Conservation (phyloP, 2,797 vertebrate species). For the Danio choprae region DNA sequence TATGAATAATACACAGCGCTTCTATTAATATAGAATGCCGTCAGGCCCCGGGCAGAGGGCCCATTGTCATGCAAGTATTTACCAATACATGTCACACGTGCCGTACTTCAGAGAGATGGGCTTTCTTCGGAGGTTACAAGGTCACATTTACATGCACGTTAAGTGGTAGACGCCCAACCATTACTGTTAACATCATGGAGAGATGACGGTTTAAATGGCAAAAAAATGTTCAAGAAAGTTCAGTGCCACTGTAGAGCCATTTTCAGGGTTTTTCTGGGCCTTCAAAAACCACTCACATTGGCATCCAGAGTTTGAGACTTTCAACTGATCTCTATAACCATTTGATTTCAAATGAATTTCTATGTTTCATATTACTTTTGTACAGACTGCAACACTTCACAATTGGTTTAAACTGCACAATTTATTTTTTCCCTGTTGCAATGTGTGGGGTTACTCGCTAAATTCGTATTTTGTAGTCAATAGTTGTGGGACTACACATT, state of each 20-base stretch:
- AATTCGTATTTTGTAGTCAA: no score
- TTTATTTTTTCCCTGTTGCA: no score
- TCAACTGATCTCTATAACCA: no score
- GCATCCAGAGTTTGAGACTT: not conserved
- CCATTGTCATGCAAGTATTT: conserved; percentile 71
- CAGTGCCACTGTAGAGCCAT: not conserved
- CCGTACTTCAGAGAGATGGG: not conserved
- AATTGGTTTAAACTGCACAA: no score
- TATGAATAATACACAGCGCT: conserved; percentile 80
- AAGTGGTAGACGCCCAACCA: not conserved
- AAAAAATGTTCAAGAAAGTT: conserved; percentile 6
- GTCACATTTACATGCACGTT: conserved; percentile 19
- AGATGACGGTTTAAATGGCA: not conserved
- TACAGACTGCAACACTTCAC: no score
- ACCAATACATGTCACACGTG: conserved; percentile 59
- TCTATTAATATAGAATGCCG: conserved; percentile 75
- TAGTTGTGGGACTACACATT: no score
- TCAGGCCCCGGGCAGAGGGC: conserved; percentile 64
- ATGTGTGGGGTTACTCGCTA: no score
- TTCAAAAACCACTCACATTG: not conserved
- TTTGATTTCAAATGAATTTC: not conserved
- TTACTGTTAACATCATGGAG: not conserved
- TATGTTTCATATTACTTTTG: no score
- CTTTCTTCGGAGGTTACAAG: not conserved
- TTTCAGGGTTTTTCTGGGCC: not conserved